These are phyloP conservation scores for Brachyptera risi DNA, from an alignment of 2,888 invertebrate species.

Conservation along the genomic window DNA sequence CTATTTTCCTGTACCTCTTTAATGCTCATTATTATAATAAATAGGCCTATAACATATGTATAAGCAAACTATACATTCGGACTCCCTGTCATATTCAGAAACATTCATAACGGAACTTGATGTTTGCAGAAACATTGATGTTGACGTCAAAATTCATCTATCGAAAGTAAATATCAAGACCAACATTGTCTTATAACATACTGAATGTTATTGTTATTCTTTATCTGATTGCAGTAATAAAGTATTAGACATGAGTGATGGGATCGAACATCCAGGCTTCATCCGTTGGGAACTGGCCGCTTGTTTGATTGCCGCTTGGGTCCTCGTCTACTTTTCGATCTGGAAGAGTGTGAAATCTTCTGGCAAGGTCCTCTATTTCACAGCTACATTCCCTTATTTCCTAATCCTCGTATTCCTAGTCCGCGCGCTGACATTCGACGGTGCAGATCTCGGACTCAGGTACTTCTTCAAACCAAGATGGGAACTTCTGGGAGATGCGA, in stretches of 20 bases:
- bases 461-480: conserved; percentile 87
- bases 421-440: conserved; percentile 84
- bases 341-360: conserved; percentile 97
- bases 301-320: conserved; percentile 87
- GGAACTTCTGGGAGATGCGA: conserved; percentile 74
- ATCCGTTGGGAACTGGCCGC: conserved; percentile 87
- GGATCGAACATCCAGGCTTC: conserved; percentile 76
- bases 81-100: too few relatives aligned
- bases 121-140: too few relatives aligned
- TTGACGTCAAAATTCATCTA: too few relatives aligned
- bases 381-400: conserved; percentile 87
- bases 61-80: too few relatives aligned
- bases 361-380: conserved; percentile 86
- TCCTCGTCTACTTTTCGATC: conserved; percentile 90
- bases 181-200: too few relatives aligned
- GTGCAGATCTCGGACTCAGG: conserved; percentile 77
- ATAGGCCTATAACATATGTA: too few relatives aligned
- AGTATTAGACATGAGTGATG: conserved; percentile 77
- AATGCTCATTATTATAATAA: too few relatives aligned
- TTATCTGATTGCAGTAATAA: conserved; percentile 63
- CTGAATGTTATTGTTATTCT: too few relatives aligned
- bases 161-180: too few relatives aligned
- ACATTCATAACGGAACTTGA: too few relatives aligned
- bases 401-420: conserved; percentile 82
- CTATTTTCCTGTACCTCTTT: too few relatives aligned